A percentile compares a stretch with the other conserved stretches of the same genome.
These are phyloP conservation scores for Nemotelus pantherinus DNA, from an alignment of 2,888 invertebrate genomes.

Conservation along the genomic window DNA sequence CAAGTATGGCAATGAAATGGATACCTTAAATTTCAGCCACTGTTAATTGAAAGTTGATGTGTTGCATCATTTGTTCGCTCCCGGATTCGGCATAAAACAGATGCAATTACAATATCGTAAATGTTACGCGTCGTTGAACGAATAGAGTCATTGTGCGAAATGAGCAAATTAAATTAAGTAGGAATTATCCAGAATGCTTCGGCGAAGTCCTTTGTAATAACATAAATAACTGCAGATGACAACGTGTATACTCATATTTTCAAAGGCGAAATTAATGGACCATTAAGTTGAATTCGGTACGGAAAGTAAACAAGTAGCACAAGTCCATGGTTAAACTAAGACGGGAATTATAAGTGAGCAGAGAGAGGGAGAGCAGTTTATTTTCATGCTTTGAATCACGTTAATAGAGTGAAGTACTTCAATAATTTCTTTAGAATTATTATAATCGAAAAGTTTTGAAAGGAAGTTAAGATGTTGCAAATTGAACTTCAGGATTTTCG, in stretches of 20 bases:
- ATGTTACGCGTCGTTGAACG: constrained; percentile 15
- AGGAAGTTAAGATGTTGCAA: no score
- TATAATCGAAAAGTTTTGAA: no score
- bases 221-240: constrained; percentile 39
- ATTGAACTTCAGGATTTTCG: no score
- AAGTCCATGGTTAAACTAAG: not conserved
- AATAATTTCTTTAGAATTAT: no score
- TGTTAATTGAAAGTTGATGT: constrained; percentile 19
- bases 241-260: constrained; percentile 29
- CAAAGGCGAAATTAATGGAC: constrained; percentile 33
- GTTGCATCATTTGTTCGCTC: not conserved
- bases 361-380: not conserved
- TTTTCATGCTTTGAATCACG: not conserved
- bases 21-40: not conserved
- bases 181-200: constrained; percentile 25
- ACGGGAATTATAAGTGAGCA: not conserved
- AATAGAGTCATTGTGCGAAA: constrained; percentile 26
- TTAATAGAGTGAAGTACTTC: no score
- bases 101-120: constrained; percentile 39
- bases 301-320: constrained; percentile 32
- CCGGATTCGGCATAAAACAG: constrained; percentile 7
- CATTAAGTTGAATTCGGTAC: constrained; percentile 28
- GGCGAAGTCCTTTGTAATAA: constrained; percentile 12
- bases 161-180: constrained; percentile 34
- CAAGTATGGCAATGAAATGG: not conserved